Evolutionary conservation across 2,888 invertebrate species (phyloP), one percentile per base, ranked within the genome.

Genomic region (Platycheirus albimanus): DNA sequence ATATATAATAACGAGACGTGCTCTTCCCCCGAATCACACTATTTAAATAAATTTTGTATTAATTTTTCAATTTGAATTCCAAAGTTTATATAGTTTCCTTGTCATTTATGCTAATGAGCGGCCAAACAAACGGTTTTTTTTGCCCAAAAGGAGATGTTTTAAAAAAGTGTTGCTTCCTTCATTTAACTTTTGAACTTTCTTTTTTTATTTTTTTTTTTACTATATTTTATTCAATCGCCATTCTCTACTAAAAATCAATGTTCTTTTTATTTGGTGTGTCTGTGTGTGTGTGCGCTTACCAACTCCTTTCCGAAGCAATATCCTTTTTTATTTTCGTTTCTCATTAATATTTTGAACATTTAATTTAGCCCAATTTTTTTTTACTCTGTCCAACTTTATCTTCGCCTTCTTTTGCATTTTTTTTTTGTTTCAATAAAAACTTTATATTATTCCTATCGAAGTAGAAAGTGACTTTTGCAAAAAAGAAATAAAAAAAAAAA

Each of bases 311-410:
- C 36, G 15, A 77, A 47, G 52, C 67, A 74, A 63, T 72, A 72
- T 58, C 69, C 64, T 64, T 72, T 64, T 24, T 56, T 41, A 13
- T 41, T 24, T 36, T 63, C 20, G 38, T 67, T 58, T 38, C 78
- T 83, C 83, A 83, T 83, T 83, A 83, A 83, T 83, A 83, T 72
- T 83, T 78, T 64, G 63, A 83, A 63, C 78, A 83, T 83, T 83
- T 83, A 78, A 83, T 74, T 78, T 51, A 52, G 30, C 63, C 64
- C 67, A 49, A 69, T 13, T 49, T 61, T 45, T 45, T 45, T 45
- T 61, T 30, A 41, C 61, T 15, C 17, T 41, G 38, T n/a, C 36
- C 58, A 5, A 41, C 24, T 28, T 13, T 28, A 15, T 20, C 17
- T 61, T 20, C n/a, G 54, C 8, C 66, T 54, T 63, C 63, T 72